Evolutionary conservation across 1,140 invertebrate genomes (phyloP), one percentile per base, ranked within the genome.

Genomic region (Chionoecetes opilio): DNA sequence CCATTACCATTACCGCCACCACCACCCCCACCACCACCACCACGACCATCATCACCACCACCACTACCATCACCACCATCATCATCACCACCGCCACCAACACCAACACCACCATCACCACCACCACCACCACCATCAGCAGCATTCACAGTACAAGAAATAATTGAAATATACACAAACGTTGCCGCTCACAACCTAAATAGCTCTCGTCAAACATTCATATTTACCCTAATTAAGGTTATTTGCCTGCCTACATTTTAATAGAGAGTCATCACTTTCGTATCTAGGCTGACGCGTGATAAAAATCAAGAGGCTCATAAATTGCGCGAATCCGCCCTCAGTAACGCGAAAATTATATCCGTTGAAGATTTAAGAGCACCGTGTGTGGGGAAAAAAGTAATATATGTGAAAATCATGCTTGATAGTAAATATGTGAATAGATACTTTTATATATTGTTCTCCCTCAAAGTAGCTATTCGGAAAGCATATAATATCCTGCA

Each of bases 261-360:
- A 75, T n/a, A 75, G n/a, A 75, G 46, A 75, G 63, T 75, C 63
- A 75, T 75, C n/a, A n/a, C 63, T 75, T 75, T 75, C 63, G n/a
- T 53, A 75, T 75, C 21, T 26, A 75, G 63, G 63, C 63, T 75
- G n/a, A 21, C 21, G 63, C 63, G n/a, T 75, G n/a, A 75, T 75
- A 75, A 75, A 75, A 75, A 75, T 75, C 63, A 75, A n/a, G 63
- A 75, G 21, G 63, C 63, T 75, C 63, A 26, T 75, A 75, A n/a
- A 75, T 75, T 75, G 26, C 6, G 63, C 63, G 63, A 75, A 75
- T 26, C n/a, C 21, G n/a, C 63, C 63, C 63, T n/a, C 63, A 75
- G n/a, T 75, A 75, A n/a, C 63, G 63, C 63, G 21, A 75, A 75
- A 75, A 75, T 75, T 75, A 75, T 75, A n/a, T 26, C 63, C 63